These are phyloP conservation scores for Colius striatus DNA, from an alignment of 2,113 vertebrate genomes.

Conservation along the genomic window DNA sequence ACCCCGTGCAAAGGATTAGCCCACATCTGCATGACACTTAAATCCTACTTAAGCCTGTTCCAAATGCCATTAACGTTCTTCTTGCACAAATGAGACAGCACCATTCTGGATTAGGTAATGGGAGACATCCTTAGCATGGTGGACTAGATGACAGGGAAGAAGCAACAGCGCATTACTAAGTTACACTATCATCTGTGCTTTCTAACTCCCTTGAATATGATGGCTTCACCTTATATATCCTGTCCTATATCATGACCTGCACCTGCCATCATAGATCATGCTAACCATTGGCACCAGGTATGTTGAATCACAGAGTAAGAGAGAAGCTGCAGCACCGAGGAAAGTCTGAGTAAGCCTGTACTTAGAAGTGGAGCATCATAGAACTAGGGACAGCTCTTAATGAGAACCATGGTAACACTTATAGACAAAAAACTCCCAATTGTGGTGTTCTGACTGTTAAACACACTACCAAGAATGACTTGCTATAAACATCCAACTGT, in stretches of 20 bases:
- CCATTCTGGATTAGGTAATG: background rate
- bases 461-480: background rate
- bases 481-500: background rate
- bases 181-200: background rate
- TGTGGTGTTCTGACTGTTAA: background rate
- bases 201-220: background rate
- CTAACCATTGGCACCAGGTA: background rate
- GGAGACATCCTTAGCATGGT: background rate
- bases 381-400: background rate
- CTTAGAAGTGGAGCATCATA: background rate
- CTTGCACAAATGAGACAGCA: constrained; percentile 7
- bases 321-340: background rate
- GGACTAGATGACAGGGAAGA: background rate
- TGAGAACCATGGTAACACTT: background rate
- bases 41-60: constrained; percentile 16
- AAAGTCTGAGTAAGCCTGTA: background rate
- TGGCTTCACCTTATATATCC: background rate
- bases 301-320: background rate
- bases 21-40: constrained; percentile 3
- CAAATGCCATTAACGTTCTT: constrained; percentile 29
- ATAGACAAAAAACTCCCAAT: background rate
- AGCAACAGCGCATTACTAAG: background rate
- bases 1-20: background rate
- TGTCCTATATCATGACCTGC: background rate
- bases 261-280: background rate